phyloP scores from a whole-genome alignment of 1,140 invertebrate genomes.

The Solenopsis invicta region DNA sequence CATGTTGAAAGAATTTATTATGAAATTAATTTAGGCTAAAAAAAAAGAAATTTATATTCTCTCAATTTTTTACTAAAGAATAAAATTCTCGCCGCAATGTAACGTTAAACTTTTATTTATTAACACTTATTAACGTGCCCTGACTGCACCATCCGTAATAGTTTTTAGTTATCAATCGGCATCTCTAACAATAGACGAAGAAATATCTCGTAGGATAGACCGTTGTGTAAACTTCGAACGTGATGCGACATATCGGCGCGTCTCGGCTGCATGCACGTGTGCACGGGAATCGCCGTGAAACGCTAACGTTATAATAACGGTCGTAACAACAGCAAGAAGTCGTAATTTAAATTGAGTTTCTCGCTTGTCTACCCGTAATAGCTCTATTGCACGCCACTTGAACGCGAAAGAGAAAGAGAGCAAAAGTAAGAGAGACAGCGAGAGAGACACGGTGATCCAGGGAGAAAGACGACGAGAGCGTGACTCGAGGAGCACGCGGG shows the following conservation, averaged over 20 bases:
- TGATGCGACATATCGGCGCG: conserved; percentile 29
- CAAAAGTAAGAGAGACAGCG: conserved; percentile 41
- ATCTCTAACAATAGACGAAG: conserved; percentile 25
- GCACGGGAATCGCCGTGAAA: conserved; percentile 75
- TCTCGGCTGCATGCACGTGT: conserved; percentile 51
- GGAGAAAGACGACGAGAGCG: conserved; percentile 40
- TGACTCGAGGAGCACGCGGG: conserved; percentile 59
- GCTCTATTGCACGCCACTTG: conserved; percentile 81
- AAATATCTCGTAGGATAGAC: neutral
- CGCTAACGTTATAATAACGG: conserved; percentile 79
- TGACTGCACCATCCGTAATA: neutral
- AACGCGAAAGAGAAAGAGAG: conserved; percentile 61
- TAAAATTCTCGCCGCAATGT: neutral
- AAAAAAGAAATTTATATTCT: neutral
- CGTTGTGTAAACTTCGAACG: conserved; percentile 21
- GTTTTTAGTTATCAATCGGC: conserved; percentile 34
- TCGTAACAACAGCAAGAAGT: conserved; percentile 79
- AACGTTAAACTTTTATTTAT: conserved; percentile 31
- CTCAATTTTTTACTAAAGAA: neutral
- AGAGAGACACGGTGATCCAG: conserved; percentile 21
- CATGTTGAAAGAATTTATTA: conserved; percentile 4
- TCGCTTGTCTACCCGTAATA: conserved; percentile 80
- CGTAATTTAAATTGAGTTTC: conserved; percentile 83
- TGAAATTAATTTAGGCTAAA: conserved; percentile 3
- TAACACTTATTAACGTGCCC: conserved; percentile 26